Percentiles rank a stretch among this genome's conserved stretches.
Evolutionary conservation across 2,888 invertebrate genomes (phyloP).

Genomic region (Ectemnius cavifrons): DNA sequence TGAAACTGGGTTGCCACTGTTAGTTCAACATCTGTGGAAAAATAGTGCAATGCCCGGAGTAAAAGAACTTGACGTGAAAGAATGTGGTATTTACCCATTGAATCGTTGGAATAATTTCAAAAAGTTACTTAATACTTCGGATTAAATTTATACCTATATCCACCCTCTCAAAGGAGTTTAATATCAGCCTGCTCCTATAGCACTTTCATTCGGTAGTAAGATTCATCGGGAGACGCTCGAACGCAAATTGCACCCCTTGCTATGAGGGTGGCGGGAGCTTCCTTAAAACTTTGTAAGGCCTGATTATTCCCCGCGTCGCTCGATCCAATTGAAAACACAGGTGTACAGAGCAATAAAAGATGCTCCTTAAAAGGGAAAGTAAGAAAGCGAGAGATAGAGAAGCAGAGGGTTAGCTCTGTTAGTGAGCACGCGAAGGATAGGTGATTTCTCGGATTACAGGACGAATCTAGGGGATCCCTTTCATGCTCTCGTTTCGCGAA

Average conservation of each 20-base stretch:
- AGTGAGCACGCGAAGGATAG: conserved; percentile 19
- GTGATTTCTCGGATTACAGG: conserved; percentile 61
- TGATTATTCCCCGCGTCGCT: conserved; percentile 36
- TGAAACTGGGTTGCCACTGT: conserved; percentile 59
- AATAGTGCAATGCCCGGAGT: background rate
- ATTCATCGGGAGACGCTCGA: conserved; percentile 26
- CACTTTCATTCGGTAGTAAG: conserved; percentile 6
- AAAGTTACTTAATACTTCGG: background rate
- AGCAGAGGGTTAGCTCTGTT: background rate
- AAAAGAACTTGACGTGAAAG: background rate
- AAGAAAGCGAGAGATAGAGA: conserved; percentile 26
- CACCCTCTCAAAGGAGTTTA: background rate
- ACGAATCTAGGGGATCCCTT: conserved; percentile 61
- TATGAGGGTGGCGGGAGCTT: conserved; percentile 45
- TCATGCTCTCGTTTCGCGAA: conserved; percentile 61
- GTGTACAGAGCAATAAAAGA: conserved; percentile 57
- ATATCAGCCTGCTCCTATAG: background rate
- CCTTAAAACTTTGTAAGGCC: conserved; percentile 44
- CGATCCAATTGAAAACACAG: conserved; percentile 59
- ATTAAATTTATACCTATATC: background rate
- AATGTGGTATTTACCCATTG: background rate
- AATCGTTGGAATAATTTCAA: background rate
- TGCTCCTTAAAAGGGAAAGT: conserved; percentile 45
- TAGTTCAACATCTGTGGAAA: too few relatives aligned
- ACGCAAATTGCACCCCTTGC: conserved; percentile 49